Percentiles rank a stretch among this genome's conserved stretches.
phyloP scores from a whole-genome alignment of 2,888 invertebrate species.

The Drosophila formosana region DNA sequence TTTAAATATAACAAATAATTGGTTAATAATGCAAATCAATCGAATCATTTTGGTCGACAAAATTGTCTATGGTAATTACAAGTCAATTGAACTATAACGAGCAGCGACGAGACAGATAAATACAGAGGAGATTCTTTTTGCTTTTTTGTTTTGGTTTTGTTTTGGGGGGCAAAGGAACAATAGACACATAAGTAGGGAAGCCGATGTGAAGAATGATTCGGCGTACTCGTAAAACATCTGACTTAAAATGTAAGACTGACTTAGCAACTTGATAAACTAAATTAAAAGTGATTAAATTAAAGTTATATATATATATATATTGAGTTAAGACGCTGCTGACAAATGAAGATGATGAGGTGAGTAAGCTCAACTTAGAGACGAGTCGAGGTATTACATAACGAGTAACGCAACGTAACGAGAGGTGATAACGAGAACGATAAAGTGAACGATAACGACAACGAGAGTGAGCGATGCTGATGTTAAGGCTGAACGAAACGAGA shows the following conservation, averaged over 20 bases:
- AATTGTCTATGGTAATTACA: constrained; percentile 73
- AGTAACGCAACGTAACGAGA: constrained; percentile 56
- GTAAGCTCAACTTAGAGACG: constrained; percentile 34
- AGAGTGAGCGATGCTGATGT: constrained; percentile 54
- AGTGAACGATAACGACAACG: constrained; percentile 50
- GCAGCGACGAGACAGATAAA: constrained; percentile 38
- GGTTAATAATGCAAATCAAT: constrained; percentile 58
- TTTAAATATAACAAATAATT: constrained; percentile 65
- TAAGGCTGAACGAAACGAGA: constrained; percentile 44
- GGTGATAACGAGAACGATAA: constrained; percentile 55
- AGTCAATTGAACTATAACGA: constrained; percentile 37
- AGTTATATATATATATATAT: constrained; percentile 14
- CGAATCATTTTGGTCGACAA: constrained; percentile 37
- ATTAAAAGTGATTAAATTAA: constrained; percentile 12
- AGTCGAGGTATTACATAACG: constrained; percentile 8
- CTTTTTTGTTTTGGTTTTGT: neutral
- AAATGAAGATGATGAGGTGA: constrained; percentile 21
- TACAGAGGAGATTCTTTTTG: constrained; percentile 28
- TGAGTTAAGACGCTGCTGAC: constrained; percentile 24
- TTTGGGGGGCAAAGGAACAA: constrained; percentile 20
- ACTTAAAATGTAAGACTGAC: constrained; percentile 54
- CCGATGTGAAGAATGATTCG: constrained; percentile 66
- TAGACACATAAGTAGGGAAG: constrained; percentile 26
- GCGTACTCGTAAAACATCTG: constrained; percentile 27
- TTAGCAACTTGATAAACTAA: constrained; percentile 40